These are phyloP conservation scores for Oxygymnocypris stewartii DNA, from an alignment of 2,113 vertebrate species.

Conservation along the genomic window DNA sequence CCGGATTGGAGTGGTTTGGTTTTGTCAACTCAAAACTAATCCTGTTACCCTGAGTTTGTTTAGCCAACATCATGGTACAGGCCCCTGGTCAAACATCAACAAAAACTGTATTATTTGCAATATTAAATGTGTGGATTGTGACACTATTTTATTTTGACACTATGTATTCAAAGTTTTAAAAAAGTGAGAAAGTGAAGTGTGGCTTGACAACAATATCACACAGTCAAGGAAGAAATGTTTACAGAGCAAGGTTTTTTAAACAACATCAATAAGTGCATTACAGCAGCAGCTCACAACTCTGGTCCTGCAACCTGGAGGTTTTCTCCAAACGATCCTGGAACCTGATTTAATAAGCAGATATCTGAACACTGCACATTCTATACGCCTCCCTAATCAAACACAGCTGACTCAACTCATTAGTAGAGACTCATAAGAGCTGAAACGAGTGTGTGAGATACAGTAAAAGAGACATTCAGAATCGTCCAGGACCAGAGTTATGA, in stretches of 20 bases:
- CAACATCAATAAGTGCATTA: constrained; percentile 27
- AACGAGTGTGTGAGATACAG: too few species aligned
- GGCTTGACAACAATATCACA: background rate
- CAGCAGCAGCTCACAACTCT: background rate
- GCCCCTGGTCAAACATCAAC: background rate
- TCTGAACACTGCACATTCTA: too few species aligned
- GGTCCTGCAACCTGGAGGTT: background rate
- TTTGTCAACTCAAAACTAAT: too few species aligned
- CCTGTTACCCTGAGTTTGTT: too few species aligned
- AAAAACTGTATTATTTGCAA: background rate
- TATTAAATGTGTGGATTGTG: background rate
- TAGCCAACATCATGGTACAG: too few species aligned
- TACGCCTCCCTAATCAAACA: too few species aligned
- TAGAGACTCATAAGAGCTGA: too few species aligned
- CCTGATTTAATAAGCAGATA: background rate
- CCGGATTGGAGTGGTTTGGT: too few species aligned
- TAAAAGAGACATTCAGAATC: too few species aligned
- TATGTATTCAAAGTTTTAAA: too few species aligned
- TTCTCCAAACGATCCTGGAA: background rate
- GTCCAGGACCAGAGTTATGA: too few species aligned
- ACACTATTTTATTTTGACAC: background rate
- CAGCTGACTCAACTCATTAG: too few species aligned
- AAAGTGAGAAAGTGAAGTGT: background rate
- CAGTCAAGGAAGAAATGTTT: constrained; percentile 2
- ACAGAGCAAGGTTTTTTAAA: background rate